Percentiles rank a stretch among this genome's conserved stretches.
Evolutionary conservation across 1,140 invertebrate species (phyloP).

Genomic region (Phthorimaea operculella): DNA sequence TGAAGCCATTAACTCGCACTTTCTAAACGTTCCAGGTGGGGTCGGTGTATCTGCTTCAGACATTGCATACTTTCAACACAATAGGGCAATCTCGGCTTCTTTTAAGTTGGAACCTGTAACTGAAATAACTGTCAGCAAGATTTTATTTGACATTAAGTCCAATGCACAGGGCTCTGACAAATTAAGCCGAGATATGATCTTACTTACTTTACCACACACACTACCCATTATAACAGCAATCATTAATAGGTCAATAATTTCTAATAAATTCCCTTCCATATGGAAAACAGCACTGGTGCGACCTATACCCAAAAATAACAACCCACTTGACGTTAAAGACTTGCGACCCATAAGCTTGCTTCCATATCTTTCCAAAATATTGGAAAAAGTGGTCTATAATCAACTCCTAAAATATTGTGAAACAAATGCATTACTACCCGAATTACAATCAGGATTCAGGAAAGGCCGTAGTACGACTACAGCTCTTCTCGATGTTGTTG

Average conservation of each 20-base stretch:
- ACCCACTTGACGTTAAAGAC: neutral
- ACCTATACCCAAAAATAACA: neutral
- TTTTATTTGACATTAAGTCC: neutral
- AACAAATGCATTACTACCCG: neutral
- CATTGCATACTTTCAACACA: neutral
- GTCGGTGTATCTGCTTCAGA: neutral
- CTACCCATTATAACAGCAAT: neutral
- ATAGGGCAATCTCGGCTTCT: neutral
- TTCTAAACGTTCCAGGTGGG: neutral
- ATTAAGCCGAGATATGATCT: neutral
- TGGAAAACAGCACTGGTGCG: neutral
- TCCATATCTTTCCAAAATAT: neutral
- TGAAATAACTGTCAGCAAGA: neutral
- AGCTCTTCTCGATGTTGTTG: neutral
- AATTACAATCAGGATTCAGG: conserved; percentile 1
- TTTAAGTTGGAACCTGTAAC: neutral
- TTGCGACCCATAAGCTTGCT: neutral
- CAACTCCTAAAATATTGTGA: neutral
- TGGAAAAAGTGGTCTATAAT: neutral
- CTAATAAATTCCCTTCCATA: neutral
- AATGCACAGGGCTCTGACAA: neutral
- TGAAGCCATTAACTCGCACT: neutral
- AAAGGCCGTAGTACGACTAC: conserved; percentile 1
- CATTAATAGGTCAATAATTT: neutral
- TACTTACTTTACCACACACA: neutral